Conservation (phyloP, 2,113 vertebrate genomes). For the Lutjanus erythropterus region DNA sequence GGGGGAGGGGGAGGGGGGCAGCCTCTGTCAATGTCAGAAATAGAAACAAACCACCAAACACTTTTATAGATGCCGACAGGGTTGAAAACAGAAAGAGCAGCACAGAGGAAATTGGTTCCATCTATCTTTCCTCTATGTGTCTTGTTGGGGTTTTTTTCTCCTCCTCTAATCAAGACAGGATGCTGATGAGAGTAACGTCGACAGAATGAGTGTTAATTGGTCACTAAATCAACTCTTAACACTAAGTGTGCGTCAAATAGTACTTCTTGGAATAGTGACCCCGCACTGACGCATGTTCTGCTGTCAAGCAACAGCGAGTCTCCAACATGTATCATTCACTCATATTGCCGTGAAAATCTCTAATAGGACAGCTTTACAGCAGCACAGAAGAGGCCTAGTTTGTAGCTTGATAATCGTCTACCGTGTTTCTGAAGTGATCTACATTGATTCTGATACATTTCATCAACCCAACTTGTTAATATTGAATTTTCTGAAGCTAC, state of each 20-base stretch:
- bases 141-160: background rate
- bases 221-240: conserved; percentile 48
- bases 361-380: conserved; percentile 7
- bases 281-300: conserved; percentile 29
- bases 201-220: conserved; percentile 50
- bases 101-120: conserved; percentile 45
- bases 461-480: background rate
- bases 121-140: conserved; percentile 24
- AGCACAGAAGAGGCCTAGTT: background rate
- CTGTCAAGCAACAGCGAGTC: conserved; percentile 31
- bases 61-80: conserved; percentile 19
- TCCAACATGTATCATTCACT: background rate
- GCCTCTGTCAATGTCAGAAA: conserved; percentile 58
- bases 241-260: conserved; percentile 50
- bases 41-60: conserved; percentile 51
- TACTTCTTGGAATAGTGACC: conserved; percentile 26
- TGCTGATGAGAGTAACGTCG: conserved; percentile 1
- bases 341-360: background rate
- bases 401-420: background rate
- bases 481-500: background rate
- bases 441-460: background rate
- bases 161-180: conserved; percentile 11
- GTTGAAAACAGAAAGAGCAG: conserved; percentile 29
- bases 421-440: background rate
- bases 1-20: background rate